Base-by-base conservation (phyloP, 2,113 vertebrate genomes). In the Chauna torquata region DNA sequence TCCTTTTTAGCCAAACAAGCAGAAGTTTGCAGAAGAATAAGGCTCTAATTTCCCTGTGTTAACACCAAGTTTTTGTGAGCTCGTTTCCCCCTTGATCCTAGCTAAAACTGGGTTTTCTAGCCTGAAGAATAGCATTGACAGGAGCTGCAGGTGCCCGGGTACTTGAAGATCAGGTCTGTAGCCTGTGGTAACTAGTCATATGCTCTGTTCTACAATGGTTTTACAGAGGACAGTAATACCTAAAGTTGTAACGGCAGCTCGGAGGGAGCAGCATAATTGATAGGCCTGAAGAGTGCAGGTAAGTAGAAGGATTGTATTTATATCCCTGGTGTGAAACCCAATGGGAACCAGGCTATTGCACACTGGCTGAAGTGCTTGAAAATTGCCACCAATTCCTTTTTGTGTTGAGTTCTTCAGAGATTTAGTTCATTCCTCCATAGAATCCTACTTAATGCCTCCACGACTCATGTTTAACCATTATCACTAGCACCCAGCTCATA, bases 391-490 rank as follows among this genome's bases (percentile, higher is more conserved):
- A 24, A 74, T 62, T 84, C 92, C 87, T 82, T 92, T 94, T 55
- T 22, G 55, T 88, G 75, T 84, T 25, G 17, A 92, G 96, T 89
- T 96, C 94, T 83, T 88, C 68, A 62, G 94, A 96, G 96, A 95
- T 96, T 82, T 92, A 92, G 66, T 76, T 85, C 85, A n/a, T 92
- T 83, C 93, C 95, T 92, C 52, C 77, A 14, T 47, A 80, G 95
- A 97, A 96, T 96, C 94, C 94, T 68, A 88, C 94, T 96, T 97
- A 97, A 95, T 77, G 52, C 90, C 92, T 85, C 45, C 90, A 75
- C 96, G 92, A 97, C 97, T 98, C 97, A 97, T 98, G 97, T 97
- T 97, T 97, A 98, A 97, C 94, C 91, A 75, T 92, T 94, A 96
- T 96, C 94, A 94, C 95, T 59, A 54, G 86, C 82, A 80, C 61